Percentiles rank a stretch among this genome's conserved stretches.
Conservation (phyloP, 1,140 invertebrate species). For the Ericerus pela region DNA sequence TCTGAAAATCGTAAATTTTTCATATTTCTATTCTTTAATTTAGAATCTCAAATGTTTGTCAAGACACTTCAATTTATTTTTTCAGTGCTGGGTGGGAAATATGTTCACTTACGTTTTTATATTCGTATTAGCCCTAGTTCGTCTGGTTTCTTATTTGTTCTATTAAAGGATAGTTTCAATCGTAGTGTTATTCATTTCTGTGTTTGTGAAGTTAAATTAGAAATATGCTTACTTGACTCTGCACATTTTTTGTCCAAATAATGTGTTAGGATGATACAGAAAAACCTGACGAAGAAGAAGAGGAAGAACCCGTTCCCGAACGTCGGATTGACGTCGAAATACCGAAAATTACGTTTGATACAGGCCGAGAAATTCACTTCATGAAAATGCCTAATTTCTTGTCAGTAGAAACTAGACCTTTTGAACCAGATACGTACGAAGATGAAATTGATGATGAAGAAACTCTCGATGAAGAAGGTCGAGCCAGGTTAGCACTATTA, state of each 20-base stretch:
- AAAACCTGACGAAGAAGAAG: slow-evolving; percentile 41
- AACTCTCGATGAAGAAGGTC: slow-evolving; percentile 91
- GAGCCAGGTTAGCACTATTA: slow-evolving; percentile 46
- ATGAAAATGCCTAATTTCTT: slow-evolving; percentile 89
- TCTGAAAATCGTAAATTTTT: neutral
- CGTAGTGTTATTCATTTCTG: too few relatives aligned
- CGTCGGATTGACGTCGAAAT: slow-evolving; percentile 93
- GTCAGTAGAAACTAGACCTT: slow-evolving; percentile 82
- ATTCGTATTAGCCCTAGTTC: too few relatives aligned
- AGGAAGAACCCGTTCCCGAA: slow-evolving; percentile 66
- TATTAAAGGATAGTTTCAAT: too few relatives aligned
- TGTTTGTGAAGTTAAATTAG: neutral
- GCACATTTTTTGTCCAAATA: too few relatives aligned
- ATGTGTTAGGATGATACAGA: slow-evolving; percentile 20
- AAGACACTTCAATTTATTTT: too few relatives aligned
- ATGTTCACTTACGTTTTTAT: too few relatives aligned
- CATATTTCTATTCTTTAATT: neutral
- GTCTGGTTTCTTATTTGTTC: too few relatives aligned
- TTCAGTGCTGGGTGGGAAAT: too few relatives aligned
- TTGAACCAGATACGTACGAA: slow-evolving; percentile 88
- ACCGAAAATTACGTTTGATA: slow-evolving; percentile 80
- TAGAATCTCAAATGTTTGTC: neutral
- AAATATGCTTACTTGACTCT: neutral
- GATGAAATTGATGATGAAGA: slow-evolving; percentile 99
- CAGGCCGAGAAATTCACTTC: slow-evolving; percentile 84